Percentiles rank a stretch among this genome's conserved stretches.
Conservation (phyloP, 2,888 invertebrate species). For the Spodoptera picta region DNA sequence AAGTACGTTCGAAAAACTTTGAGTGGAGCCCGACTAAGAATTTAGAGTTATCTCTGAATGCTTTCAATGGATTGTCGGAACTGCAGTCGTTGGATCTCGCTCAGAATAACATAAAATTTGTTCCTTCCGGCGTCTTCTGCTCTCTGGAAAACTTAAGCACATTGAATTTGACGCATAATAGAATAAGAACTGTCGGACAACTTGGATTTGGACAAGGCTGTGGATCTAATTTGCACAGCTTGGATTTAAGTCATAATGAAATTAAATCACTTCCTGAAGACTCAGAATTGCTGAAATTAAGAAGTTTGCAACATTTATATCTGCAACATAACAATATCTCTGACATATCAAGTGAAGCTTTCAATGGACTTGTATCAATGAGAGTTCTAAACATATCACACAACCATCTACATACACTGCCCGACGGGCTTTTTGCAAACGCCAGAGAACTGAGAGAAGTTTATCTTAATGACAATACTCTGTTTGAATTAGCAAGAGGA, state of each 20-base stretch:
- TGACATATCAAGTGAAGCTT: slow-evolving; percentile 93
- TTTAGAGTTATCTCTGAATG: slow-evolving; percentile 92
- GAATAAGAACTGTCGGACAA: slow-evolving; percentile 93
- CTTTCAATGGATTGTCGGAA: slow-evolving; percentile 93
- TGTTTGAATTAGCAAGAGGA: slow-evolving; percentile 94
- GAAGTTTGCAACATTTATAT: slow-evolving; percentile 93
- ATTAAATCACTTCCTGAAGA: slow-evolving; percentile 92
- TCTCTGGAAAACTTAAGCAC: slow-evolving; percentile 93
- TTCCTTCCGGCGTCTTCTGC: slow-evolving; percentile 94
- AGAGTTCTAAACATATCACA: slow-evolving; percentile 95
- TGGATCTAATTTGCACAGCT: slow-evolving; percentile 91
- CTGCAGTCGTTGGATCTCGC: slow-evolving; percentile 93
- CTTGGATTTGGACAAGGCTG: slow-evolving; percentile 91
- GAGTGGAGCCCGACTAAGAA: slow-evolving; percentile 93
- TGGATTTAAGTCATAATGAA: slow-evolving; percentile 95
- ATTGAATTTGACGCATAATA: slow-evolving; percentile 95
- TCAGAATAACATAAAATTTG: slow-evolving; percentile 94
- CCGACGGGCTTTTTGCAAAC: slow-evolving; percentile 94
- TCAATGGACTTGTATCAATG: slow-evolving; percentile 93
- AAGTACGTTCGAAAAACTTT: slow-evolving; percentile 93
- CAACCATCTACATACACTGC: slow-evolving; percentile 94
- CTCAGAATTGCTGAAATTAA: slow-evolving; percentile 92
- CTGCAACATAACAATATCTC: slow-evolving; percentile 95
- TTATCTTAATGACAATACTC: slow-evolving; percentile 94
- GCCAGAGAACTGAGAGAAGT: slow-evolving; percentile 94